Conservation (phyloP, 2,113 vertebrate genomes). For the Haplochromis vanheusdeni region DNA sequence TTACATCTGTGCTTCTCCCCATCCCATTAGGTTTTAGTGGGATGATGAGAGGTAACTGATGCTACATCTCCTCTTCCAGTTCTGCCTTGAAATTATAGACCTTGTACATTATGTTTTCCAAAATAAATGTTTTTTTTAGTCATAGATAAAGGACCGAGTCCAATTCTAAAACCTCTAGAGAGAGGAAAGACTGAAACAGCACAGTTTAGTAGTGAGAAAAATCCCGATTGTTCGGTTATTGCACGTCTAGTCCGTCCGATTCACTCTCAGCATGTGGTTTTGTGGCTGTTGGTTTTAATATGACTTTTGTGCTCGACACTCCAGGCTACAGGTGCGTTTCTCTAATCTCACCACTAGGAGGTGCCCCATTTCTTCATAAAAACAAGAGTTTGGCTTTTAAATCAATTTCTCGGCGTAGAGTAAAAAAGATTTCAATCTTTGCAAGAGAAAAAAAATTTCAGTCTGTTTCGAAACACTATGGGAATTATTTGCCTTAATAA, state of each 20-base stretch:
- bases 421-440: neutral
- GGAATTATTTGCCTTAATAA: neutral
- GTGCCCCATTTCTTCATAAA: neutral
- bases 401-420: neutral
- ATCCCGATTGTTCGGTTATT: neutral
- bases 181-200: neutral
- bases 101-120: neutral
- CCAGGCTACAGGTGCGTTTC: neutral
- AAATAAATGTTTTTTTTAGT: neutral
- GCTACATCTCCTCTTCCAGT: neutral
- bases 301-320: neutral
- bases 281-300: neutral
- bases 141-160: neutral
- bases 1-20: neutral
- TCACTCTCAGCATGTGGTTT: neutral
- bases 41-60: neutral
- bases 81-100: neutral
- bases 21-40: neutral
- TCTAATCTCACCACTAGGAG: neutral
- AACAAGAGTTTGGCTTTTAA: neutral
- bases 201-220: neutral
- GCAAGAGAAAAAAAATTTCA: neutral
- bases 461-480: neutral
- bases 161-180: neutral
- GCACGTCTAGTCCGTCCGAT: fast-evolving